Base-by-base conservation (phyloP, 1,140 invertebrate species). In the Papilio machaon region DNA sequence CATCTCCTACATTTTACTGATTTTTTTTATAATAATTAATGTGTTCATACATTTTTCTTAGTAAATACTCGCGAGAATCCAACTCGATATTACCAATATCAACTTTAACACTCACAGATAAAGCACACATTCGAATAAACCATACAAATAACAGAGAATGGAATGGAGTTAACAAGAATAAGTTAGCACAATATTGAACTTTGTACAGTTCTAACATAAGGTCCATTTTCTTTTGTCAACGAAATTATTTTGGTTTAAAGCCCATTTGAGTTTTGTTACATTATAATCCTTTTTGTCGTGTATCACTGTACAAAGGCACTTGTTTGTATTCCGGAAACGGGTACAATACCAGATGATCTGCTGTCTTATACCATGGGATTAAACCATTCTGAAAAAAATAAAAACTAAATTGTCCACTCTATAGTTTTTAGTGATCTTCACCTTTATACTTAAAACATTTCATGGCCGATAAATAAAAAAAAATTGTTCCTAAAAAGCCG, bases 281-380 rank as follows among this genome's bases (percentile, higher is more conserved):
- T 76, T 90, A 91, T 91, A 88, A 90, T 73, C 91, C 84, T 58
- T 86, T 87, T 23, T 90, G 89, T 58, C 87, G 49, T 38, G 86
- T 87, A 64, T 90, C 90, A 2, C 82, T 23, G 75, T 89, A 87
- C 80, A 89, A 54, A 1, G 91, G 90, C 38, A 92, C 90, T 17
- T 94, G 85, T 13, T 92, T 92, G 91, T 94, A 94, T 83, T 92
- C 91, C 0, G 93, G 93, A 84, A 94, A 94, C 2, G 91, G 89
- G 77, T 94, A 94, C 8, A 94, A 81, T 5, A 94, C 91, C 1
- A 94, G 83, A 47, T 94, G 91, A 58, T 94, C 92, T 0, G 87
- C 89, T 0, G 93, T 94, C 79, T 94, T 94, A 86, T 93, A 94
- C 92, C 92, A 94, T 0, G 93, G 93, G 67, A 94, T 87, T 38